Conservation (phyloP, 2,888 invertebrate genomes). For the Reticulitermes lucifugus region DNA sequence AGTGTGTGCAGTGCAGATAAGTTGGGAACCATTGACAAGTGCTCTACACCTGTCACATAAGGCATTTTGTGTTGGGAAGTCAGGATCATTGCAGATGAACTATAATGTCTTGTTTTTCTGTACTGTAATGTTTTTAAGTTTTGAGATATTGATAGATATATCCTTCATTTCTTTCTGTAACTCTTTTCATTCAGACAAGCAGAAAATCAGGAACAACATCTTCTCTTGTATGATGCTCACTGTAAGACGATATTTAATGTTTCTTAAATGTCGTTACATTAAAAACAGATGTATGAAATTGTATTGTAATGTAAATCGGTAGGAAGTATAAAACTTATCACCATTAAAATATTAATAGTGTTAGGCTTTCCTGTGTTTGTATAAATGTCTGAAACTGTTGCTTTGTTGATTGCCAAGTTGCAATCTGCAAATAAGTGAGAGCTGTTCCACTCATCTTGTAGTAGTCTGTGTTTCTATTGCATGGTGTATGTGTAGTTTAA, state of each 20-base stretch:
- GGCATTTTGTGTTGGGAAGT: conserved; percentile 32
- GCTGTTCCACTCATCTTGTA: not conserved
- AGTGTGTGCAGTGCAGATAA: not conserved
- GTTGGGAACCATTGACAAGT: conserved; percentile 22
- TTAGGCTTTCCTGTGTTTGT: not conserved
- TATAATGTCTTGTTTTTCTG: conserved; percentile 6
- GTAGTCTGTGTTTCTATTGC: conserved; percentile 2
- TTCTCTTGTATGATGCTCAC: not conserved
- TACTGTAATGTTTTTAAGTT: not conserved
- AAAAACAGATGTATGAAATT: not conserved
- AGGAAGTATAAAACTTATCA: not conserved
- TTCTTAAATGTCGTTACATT: not conserved
- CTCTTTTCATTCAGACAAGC: not conserved
- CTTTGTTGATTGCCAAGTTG: conserved; percentile 19
- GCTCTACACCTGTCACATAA: not conserved
- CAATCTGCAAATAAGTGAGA: not conserved
- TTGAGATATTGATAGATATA: not conserved
- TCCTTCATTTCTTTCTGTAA: not conserved
- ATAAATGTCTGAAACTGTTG: conserved; percentile 16
- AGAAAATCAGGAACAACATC: not conserved
- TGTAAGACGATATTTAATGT: not conserved
- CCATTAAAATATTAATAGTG: not conserved
- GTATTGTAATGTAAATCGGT: not conserved
- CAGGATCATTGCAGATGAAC: not conserved
- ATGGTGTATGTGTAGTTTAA: not conserved